These are phyloP conservation scores for Myzus persicae DNA, from an alignment of 1,140 invertebrate genomes.

Conservation along the genomic window DNA sequence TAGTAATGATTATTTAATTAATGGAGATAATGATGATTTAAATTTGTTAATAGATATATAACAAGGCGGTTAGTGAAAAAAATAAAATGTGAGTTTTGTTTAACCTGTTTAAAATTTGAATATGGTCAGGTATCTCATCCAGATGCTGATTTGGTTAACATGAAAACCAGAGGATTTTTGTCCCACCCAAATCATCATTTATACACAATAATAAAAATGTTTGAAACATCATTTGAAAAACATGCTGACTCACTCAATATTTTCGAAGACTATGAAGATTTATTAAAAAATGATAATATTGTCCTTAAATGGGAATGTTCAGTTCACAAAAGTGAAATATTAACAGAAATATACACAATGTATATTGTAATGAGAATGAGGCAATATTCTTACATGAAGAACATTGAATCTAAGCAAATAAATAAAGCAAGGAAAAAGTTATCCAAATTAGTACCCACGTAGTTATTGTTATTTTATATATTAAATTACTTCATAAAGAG, in stretches of 20 bases:
- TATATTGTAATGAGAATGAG: conserved; percentile 3
- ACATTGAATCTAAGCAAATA: background rate
- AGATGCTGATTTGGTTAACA: background rate
- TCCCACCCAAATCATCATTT: background rate
- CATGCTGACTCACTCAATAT: background rate
- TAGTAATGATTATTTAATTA: background rate
- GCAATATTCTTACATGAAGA: background rate
- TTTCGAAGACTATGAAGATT: background rate
- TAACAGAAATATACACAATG: background rate
- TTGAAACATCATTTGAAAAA: background rate
- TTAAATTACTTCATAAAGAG: too few species aligned
- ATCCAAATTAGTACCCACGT: background rate
- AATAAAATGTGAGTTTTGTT: background rate
- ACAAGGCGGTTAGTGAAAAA: background rate
- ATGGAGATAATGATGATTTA: background rate
- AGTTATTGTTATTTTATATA: background rate
- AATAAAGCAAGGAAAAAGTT: background rate
- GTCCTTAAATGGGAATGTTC: background rate
- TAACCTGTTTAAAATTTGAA: background rate
- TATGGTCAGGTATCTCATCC: background rate
- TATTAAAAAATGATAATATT: background rate
- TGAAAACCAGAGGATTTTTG: background rate
- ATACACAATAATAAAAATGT: background rate
- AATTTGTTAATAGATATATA: conserved; percentile 1
- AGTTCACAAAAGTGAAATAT: background rate